Base-by-base conservation (phyloP, 2,113 vertebrate genomes). In the Pelobates fuscus region DNA sequence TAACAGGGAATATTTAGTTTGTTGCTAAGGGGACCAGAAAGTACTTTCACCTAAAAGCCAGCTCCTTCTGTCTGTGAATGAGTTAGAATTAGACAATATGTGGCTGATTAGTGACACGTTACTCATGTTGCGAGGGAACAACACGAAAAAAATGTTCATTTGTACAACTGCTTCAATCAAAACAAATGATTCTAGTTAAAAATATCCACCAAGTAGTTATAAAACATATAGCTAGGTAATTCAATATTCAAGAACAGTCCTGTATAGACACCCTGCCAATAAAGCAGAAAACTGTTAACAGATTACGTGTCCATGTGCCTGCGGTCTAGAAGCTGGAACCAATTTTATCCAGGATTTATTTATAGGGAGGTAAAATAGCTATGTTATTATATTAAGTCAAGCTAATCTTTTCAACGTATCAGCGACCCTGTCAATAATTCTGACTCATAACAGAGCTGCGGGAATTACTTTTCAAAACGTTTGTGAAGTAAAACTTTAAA, bases 1-100 rank as follows among this genome's bases (percentile, higher is more conserved):
- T 62, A 62, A 62, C 43, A 71, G 57, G 24, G 59, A 25, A 71
- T 71, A 63, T 52, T 72, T 72, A 63, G 59, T 63, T 63, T 49
- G 70, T 72, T 72, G 43, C 70, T 41, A 63, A 15, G 43, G 70
- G 21, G 46, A 72, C 70, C 55, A 24, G 21, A 49, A 18, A 58
- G 59, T 59, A 63, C 26, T 72, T 72, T 63, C n/a, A 52, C 26
- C 26, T 52, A 52, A 72, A 71, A 70, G 26, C 37, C 54, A 46
- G 58, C 14, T 15, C 32, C 37, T 60, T 27, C 54, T 27, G 68
- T 18, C 59, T 62, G 44, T 61, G 25, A 72, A 72, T 62, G 26
- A 43, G 43, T 21, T 43, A 44, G 26, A 54, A 60, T 21, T 43
- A 44, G 26, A 54, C n/a, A 24, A 23, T 43, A 21, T 70, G 20